These are phyloP conservation scores for Sclerurus mexicanus DNA, from an alignment of 2,113 vertebrate genomes.

Conservation along the genomic window DNA sequence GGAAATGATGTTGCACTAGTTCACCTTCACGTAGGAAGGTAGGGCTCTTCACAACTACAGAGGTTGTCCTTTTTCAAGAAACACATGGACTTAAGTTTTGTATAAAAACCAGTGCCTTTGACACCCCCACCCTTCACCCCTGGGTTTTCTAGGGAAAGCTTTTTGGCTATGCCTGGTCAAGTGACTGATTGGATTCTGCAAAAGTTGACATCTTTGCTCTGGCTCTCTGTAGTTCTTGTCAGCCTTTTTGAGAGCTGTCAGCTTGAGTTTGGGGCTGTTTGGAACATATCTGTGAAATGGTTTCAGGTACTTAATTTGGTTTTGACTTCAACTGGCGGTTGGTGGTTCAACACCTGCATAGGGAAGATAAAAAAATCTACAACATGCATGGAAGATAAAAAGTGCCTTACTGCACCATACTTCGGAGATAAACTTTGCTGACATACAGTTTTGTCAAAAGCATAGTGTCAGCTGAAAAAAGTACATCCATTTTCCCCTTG, in stretches of 20 bases:
- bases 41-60: not conserved
- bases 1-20: not conserved
- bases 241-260: not conserved
- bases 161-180: not conserved
- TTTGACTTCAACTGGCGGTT: not conserved
- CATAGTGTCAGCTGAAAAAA: not conserved
- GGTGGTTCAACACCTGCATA: not conserved
- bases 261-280: not conserved
- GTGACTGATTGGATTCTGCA: not conserved
- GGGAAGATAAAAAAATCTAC: not conserved
- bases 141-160: not conserved
- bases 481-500: not conserved
- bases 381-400: accelerated
- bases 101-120: not conserved
- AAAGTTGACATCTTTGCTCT: not conserved
- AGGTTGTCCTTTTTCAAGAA: not conserved
- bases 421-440: not conserved
- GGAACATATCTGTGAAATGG: not conserved
- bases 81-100: not conserved
- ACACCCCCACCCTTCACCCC: accelerated
- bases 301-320: not conserved
- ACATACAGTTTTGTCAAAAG: not conserved
- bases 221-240: not conserved
- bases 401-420: not conserved
- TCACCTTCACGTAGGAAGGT: not conserved